These are phyloP conservation scores for Microdon myrmicae DNA, from an alignment of 2,888 invertebrate species.

Conservation along the genomic window DNA sequence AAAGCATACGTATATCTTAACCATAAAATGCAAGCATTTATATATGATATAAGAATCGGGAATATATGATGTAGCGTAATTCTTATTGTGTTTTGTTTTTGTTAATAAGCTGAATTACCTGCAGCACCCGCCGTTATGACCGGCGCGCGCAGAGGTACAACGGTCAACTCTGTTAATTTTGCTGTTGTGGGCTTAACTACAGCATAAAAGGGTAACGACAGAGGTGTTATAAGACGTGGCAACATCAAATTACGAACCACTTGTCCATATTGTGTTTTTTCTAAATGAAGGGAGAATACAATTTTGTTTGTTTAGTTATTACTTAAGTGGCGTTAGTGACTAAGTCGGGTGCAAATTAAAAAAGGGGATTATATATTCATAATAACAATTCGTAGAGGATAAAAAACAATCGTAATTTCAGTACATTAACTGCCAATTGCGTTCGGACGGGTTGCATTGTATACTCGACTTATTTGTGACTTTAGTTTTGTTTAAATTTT, in stretches of 20 bases:
- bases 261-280: slow-evolving; percentile 48
- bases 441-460: too few species aligned
- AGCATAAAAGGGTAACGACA: slow-evolving; percentile 52
- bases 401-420: too few species aligned
- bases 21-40: not conserved
- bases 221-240: slow-evolving; percentile 52
- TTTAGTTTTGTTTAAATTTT: too few species aligned
- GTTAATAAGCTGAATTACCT: slow-evolving; percentile 50
- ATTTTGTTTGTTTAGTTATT: slow-evolving; percentile 19
- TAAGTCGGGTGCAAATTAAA: slow-evolving; percentile 8
- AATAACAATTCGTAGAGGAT: too few species aligned
- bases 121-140: slow-evolving; percentile 51
- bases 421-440: too few species aligned
- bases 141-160: slow-evolving; percentile 53
- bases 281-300: slow-evolving; percentile 41
- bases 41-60: slow-evolving; percentile 1
- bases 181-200: slow-evolving; percentile 52
- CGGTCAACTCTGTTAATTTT: slow-evolving; percentile 48
- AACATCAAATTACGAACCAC: slow-evolving; percentile 53
- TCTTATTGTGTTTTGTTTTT: slow-evolving; percentile 3
- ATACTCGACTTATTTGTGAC: too few species aligned
- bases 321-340: slow-evolving; percentile 4
- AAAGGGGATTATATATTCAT: too few species aligned
- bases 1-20: slow-evolving; percentile 8
- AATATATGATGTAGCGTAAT: not conserved